These are phyloP conservation scores for Zaprionus tsacasi DNA, from an alignment of 1,140 invertebrate genomes.

Conservation along the genomic window DNA sequence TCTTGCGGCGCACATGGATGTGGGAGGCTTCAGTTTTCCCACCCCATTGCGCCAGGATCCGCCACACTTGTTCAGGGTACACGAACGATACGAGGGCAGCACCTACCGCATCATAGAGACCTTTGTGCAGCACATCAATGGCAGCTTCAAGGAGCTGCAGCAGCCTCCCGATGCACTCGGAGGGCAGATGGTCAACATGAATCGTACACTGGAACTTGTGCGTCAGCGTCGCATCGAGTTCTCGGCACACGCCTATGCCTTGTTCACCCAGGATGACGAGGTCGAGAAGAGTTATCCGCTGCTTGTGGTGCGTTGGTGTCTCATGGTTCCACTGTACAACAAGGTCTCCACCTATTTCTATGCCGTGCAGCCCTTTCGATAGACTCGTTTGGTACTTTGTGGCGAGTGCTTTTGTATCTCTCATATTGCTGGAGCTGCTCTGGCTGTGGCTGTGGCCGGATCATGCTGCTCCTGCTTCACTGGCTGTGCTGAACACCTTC, in stretches of 20 bases:
- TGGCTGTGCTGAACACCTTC: constrained; percentile 44
- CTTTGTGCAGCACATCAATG: constrained; percentile 65
- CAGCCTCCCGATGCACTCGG: constrained; percentile 57
- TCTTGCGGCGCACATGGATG: constrained; percentile 40
- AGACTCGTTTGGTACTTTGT: constrained; percentile 65
- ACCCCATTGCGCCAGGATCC: constrained; percentile 68
- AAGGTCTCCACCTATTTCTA: constrained; percentile 69
- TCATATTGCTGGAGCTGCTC: constrained; percentile 52
- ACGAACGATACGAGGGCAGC: constrained; percentile 54
- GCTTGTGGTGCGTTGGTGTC: constrained; percentile 73
- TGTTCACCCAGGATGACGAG: constrained; percentile 63
- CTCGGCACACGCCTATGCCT: constrained; percentile 72
- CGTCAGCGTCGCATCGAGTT: constrained; percentile 61
- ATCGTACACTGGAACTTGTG: constrained; percentile 61
- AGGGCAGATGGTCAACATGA: constrained; percentile 67
- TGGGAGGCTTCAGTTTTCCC: constrained; percentile 55
- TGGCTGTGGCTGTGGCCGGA: constrained; percentile 37
- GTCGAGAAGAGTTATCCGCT: constrained; percentile 72
- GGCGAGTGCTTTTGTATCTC: constrained; percentile 39
- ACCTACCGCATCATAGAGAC: constrained; percentile 65
- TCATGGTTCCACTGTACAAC: constrained; percentile 73
- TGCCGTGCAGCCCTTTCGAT: constrained; percentile 63
- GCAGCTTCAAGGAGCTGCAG: constrained; percentile 47
- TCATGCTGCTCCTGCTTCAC: neutral
- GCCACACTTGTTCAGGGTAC: constrained; percentile 59